A percentile compares a stretch with the other conserved stretches of the same genome.
These are phyloP conservation scores for Fabriciana adippe DNA, from an alignment of 2,888 invertebrate species.

Conservation along the genomic window DNA sequence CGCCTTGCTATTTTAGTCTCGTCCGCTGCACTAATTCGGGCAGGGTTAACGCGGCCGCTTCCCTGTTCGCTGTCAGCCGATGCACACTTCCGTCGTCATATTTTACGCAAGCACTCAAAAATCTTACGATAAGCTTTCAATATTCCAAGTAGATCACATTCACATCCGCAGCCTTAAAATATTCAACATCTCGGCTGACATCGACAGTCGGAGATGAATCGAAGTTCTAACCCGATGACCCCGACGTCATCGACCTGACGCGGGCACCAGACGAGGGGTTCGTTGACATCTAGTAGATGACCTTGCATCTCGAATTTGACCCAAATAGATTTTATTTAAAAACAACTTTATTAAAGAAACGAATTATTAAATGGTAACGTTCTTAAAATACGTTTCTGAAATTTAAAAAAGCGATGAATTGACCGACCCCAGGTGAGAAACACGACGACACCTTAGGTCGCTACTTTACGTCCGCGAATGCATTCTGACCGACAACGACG, in stretches of 20 bases:
- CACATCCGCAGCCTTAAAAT: constrained; percentile 39
- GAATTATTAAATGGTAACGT: background rate
- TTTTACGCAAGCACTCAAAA: constrained; percentile 65
- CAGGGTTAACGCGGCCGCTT: constrained; percentile 80
- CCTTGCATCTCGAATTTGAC: constrained; percentile 74
- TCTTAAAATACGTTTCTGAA: constrained; percentile 12
- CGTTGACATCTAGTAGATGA: constrained; percentile 76
- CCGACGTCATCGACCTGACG: constrained; percentile 78
- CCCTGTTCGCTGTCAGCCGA: constrained; percentile 65
- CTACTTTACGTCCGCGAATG: constrained; percentile 81
- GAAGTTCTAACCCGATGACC: constrained; percentile 57
- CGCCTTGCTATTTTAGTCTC: constrained; percentile 78
- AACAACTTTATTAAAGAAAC: constrained; percentile 15
- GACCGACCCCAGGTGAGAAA: constrained; percentile 74
- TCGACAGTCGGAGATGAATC: constrained; percentile 33
- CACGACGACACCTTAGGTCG: constrained; percentile 78
- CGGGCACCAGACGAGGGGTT: constrained; percentile 73
- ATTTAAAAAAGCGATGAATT: constrained; percentile 52
- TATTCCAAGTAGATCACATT: constrained; percentile 45
- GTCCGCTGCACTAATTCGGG: constrained; percentile 82
- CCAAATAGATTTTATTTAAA: constrained; percentile 58
- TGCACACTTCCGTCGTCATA: constrained; percentile 75
- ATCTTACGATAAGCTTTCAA: constrained; percentile 46
- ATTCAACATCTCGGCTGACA: constrained; percentile 27
- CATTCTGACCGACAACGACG: constrained; percentile 80